Conservation (phyloP, 2,888 invertebrate genomes). For the Harmothoe impar region DNA sequence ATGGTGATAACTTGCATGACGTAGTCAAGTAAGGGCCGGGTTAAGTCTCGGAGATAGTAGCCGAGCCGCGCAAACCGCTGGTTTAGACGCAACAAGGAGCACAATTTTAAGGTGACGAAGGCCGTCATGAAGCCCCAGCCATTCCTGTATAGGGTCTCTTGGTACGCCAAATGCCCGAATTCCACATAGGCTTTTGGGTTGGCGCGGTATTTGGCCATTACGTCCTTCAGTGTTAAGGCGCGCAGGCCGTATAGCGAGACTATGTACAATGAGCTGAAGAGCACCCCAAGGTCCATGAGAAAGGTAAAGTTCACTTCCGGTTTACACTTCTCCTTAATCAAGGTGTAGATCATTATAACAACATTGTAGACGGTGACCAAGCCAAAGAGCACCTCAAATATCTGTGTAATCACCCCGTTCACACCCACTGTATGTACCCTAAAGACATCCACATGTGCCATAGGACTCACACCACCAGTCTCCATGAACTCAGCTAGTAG, state of each 20-base stretch:
- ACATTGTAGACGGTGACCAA: neutral
- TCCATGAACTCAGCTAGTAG: neutral
- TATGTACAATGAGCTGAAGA: neutral
- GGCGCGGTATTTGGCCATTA: neutral
- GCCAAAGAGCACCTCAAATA: conserved; percentile 13
- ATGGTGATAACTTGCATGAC: neutral
- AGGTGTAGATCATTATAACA: neutral
- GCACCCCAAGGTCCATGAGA: neutral
- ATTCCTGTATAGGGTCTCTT: neutral
- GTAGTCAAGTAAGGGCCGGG: neutral
- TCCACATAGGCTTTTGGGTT: conserved; percentile 25
- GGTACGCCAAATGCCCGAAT: neutral
- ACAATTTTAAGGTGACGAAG: conserved; percentile 17
- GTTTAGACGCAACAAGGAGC: neutral
- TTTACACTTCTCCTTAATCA: neutral
- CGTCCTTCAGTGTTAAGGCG: neutral
- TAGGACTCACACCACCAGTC: neutral
- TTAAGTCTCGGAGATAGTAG: neutral
- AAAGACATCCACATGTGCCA: neutral
- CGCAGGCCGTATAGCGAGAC: neutral
- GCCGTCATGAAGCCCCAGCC: conserved; percentile 30
- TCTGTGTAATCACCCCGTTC: neutral
- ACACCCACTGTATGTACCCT: neutral
- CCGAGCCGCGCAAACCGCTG: conserved; percentile 23
- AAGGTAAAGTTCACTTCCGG: neutral